These are phyloP conservation scores for Lamprotornis superbus DNA, from an alignment of 2,113 vertebrate species.

Conservation along the genomic window DNA sequence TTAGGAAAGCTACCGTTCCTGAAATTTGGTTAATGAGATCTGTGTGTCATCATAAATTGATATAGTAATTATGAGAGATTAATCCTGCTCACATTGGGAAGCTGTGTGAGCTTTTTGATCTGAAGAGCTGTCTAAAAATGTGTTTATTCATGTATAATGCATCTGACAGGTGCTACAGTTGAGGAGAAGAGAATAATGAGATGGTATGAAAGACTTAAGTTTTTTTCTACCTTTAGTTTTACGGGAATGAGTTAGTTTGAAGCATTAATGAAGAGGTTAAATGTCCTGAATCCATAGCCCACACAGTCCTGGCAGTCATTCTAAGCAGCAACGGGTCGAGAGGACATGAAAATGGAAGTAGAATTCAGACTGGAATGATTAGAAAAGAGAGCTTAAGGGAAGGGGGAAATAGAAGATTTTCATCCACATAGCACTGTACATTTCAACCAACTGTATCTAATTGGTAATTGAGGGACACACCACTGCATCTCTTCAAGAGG, in stretches of 20 bases:
- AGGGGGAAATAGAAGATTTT: background rate
- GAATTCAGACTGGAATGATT: background rate
- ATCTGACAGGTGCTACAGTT: slow-evolving; percentile 49
- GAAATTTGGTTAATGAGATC: slow-evolving; percentile 69
- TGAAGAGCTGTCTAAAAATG: slow-evolving; percentile 64
- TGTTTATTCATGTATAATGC: slow-evolving; percentile 67
- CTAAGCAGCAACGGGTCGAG: background rate
- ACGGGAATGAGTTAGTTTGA: slow-evolving; percentile 10
- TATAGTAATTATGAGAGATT: slow-evolving; percentile 71
- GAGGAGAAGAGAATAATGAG: slow-evolving; percentile 60
- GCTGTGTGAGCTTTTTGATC: slow-evolving; percentile 71
- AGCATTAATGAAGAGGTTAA: slow-evolving; percentile 43
- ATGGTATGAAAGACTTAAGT: background rate
- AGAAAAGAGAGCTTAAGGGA: background rate
- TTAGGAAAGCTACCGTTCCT: background rate
- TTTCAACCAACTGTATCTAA: background rate
- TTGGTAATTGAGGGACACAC: background rate
- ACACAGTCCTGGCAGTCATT: background rate
- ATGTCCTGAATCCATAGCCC: background rate
- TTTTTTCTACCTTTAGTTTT: slow-evolving; percentile 12
- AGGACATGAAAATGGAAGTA: background rate
- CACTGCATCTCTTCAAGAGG: background rate
- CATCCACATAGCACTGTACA: background rate
- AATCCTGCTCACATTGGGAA: slow-evolving; percentile 64
- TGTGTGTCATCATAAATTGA: slow-evolving; percentile 63